Percentiles rank a stretch among this genome's conserved stretches.
Evolutionary conservation across 2,113 vertebrate species (phyloP).

Genomic region (Trematomus loennbergii): DNA sequence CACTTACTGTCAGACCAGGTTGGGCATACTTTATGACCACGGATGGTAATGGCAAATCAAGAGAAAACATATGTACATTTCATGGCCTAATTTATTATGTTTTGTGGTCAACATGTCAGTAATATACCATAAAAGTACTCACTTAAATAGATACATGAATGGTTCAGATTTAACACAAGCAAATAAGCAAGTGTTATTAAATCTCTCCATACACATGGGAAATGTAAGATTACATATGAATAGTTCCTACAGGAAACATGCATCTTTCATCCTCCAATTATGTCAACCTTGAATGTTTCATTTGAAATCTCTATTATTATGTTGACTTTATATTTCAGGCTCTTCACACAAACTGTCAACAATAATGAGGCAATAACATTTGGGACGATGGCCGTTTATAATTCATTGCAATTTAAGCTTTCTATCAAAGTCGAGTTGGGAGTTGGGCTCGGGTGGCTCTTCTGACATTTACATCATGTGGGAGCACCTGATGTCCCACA

Average conservation of each 20-base stretch:
- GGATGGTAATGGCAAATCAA: too few relatives aligned
- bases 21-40: too few relatives aligned
- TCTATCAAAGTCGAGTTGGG: constrained; percentile 16
- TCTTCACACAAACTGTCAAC: constrained; percentile 30
- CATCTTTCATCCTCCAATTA: constrained; percentile 33
- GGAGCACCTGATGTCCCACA: constrained; percentile 33
- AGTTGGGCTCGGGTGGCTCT: constrained; percentile 23
- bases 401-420: constrained; percentile 31
- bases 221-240: constrained; percentile 5
- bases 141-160: not conserved
- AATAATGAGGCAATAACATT: constrained; percentile 32
- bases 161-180: constrained; percentile 10
- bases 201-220: constrained; percentile 2
- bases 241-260: not conserved
- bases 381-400: constrained; percentile 3
- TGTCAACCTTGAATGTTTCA: constrained; percentile 39
- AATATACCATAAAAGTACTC: not conserved
- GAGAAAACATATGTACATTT: not conserved
- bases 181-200: not conserved
- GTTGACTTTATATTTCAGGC: constrained; percentile 33
- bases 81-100: not conserved
- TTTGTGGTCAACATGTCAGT: not conserved
- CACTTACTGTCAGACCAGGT: not conserved
- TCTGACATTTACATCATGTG: constrained; percentile 55
- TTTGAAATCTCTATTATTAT: constrained; percentile 29